phyloP scores from a whole-genome alignment of 2,888 invertebrate genomes.

The Thera obeliscata region DNA sequence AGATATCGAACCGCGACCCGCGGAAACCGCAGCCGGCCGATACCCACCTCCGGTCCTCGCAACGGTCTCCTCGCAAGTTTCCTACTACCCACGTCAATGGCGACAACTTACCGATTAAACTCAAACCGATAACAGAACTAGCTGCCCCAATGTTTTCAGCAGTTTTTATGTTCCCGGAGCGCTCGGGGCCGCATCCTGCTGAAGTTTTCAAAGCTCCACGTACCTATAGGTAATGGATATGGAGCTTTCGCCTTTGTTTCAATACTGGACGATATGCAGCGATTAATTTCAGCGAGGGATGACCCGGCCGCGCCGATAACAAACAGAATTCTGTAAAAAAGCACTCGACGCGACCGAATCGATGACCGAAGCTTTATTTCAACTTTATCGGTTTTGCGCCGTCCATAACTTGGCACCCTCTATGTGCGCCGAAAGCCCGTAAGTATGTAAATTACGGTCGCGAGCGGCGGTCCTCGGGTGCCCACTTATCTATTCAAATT shows the following conservation, averaged over 20 bases:
- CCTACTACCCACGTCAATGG: conserved; percentile 61
- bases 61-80: conserved; percentile 48
- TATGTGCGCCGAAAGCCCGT: conserved; percentile 80
- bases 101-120: conserved; percentile 46
- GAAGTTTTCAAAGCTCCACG: conserved; percentile 39
- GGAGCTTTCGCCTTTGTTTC: conserved; percentile 29
- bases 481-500: conserved; percentile 85
- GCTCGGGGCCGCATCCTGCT: conserved; percentile 24
- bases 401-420: conserved; percentile 80
- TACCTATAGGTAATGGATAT: conserved; percentile 23
- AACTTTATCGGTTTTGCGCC: conserved; percentile 81
- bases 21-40: conserved; percentile 62
- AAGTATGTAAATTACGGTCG: conserved; percentile 85
- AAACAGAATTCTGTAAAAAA: conserved; percentile 76
- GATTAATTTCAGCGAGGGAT: conserved; percentile 62
- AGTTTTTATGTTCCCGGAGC: conserved; percentile 29
- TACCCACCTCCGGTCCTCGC: conserved; percentile 41
- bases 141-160: conserved; percentile 38
- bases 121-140: conserved; percentile 53
- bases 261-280: conserved; percentile 47
- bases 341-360: conserved; percentile 70
- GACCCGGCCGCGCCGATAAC: conserved; percentile 61
- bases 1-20: conserved; percentile 62
- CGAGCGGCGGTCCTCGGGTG: conserved; percentile 79
- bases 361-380: conserved; percentile 82